Evolutionary conservation across 2,888 invertebrate species (phyloP), one percentile per base, ranked within the genome.

Genomic region (Saturnia pavonia): DNA sequence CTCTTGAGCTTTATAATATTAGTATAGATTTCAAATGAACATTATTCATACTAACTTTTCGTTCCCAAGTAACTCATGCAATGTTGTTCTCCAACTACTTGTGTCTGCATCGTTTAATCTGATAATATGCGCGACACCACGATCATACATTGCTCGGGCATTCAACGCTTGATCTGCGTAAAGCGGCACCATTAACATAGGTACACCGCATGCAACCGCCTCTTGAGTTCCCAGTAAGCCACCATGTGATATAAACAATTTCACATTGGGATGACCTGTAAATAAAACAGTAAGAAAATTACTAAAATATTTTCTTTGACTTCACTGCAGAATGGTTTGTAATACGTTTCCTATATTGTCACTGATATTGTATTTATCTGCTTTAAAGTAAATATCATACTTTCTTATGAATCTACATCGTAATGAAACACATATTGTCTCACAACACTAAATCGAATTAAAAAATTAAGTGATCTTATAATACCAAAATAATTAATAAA

Each of bases 171-270:
- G 94, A 76, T 94, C 94, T n/a, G 94, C 94, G 75, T 94, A 94
- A 57, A 95, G 80, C 0, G 95, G 94, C 48, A 95, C 91, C 73
- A 94, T 94, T 48, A 95, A 78, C 84, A 95, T 92, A 0, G 95
- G 95, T 8, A 94, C 94, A 1, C 92, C 95, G 75, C 94, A 94
- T 43, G 94, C 94, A 34, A 94, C 94, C 0, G 95, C 94, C 80
- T 95, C 96, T 80, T 95, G 95, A 0, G 95, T 94, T 65, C 95
- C 95, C 72, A 95, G 91, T 60, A 95, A 87, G 8, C 96, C 96
- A 8, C 95, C 96, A 84, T 96, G 96, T 0, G 95, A 95, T 81
- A 96, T 94, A 80, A 96, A 95, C 70, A 95, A 80, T 75, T 90
- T 92, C 1, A 94, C 91, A 74, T 95, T 94, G 2, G 91, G 92